Conservation (phyloP, 2,113 vertebrate species). For the Myiozetetes cayanensis region DNA sequence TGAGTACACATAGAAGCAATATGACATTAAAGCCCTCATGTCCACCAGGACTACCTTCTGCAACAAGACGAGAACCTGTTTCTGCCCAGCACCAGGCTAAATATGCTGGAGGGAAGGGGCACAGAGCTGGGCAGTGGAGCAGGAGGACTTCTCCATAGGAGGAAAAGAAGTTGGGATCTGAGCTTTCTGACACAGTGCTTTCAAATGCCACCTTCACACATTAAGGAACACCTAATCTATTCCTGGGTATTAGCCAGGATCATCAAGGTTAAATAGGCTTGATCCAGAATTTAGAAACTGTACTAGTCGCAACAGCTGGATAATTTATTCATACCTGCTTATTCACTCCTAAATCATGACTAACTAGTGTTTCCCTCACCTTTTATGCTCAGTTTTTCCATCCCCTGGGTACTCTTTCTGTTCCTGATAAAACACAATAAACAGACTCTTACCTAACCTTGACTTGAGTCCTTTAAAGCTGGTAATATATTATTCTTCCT, state of each 20-base stretch:
- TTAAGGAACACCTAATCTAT: background rate
- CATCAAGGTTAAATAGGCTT: background rate
- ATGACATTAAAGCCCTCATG: background rate
- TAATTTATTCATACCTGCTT: background rate
- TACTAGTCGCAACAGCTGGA: background rate
- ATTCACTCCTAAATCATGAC: background rate
- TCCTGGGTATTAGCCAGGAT: background rate
- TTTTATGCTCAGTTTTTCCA: background rate
- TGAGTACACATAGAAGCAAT: background rate
- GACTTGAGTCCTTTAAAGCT: background rate
- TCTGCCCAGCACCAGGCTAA: rapidly evolving
- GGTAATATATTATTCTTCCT: background rate
- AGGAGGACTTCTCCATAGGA: background rate
- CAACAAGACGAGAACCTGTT: background rate
- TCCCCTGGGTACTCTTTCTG: background rate
- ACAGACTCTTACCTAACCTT: slow-evolving; percentile 7
- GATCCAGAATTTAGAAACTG: background rate
- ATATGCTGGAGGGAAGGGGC: background rate
- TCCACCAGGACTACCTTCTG: background rate
- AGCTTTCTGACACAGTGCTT: background rate
- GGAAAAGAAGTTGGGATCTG: background rate
- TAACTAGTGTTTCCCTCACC: background rate
- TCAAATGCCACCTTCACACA: background rate
- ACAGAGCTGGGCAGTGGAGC: background rate
- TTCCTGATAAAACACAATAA: slow-evolving; percentile 26